Conservation (phyloP, 2,888 invertebrate genomes). For the Steinernema hermaphroditum region DNA sequence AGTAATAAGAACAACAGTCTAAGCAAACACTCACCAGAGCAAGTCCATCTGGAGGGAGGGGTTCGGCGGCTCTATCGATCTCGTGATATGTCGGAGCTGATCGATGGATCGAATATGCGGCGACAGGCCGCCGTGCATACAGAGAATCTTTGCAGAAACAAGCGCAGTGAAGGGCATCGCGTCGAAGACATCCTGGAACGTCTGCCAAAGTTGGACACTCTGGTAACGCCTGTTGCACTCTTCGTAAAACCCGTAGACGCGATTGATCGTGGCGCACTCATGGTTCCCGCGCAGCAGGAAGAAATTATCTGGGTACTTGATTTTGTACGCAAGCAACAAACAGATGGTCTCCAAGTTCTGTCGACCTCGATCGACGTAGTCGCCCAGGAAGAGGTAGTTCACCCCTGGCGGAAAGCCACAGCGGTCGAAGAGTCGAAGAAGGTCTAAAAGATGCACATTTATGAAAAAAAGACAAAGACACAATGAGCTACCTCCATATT, state of each 20-base stretch:
- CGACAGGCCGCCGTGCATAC: conserved; percentile 37
- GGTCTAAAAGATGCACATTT: conserved; percentile 37
- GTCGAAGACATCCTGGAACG: conserved; percentile 53
- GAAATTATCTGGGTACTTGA: conserved; percentile 49
- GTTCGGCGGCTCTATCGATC: conserved; percentile 38
- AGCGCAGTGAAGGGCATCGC: conserved; percentile 53
- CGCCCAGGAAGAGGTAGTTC: conserved; percentile 56
- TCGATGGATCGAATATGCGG: conserved; percentile 32
- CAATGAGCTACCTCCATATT: conserved; percentile 49
- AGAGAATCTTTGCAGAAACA: conserved; percentile 58
- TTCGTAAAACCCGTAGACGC: conserved; percentile 49
- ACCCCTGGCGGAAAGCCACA: conserved; percentile 50
- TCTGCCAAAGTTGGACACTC: conserved; percentile 48
- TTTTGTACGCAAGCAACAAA: conserved; percentile 44
- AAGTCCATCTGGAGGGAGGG: conserved; percentile 46
- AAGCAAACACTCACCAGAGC: conserved; percentile 38
- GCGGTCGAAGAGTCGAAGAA: conserved; percentile 51
- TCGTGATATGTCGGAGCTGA: conserved; percentile 34
- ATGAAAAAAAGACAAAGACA: not conserved
- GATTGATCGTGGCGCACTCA: conserved; percentile 45
- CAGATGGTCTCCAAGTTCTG: conserved; percentile 45
- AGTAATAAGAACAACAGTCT: no score
- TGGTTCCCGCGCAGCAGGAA: conserved; percentile 58
- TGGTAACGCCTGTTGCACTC: conserved; percentile 50
- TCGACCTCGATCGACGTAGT: conserved; percentile 52